Evolutionary conservation across 2,888 invertebrate species (phyloP).

Genomic region (Acronicta alni): DNA sequence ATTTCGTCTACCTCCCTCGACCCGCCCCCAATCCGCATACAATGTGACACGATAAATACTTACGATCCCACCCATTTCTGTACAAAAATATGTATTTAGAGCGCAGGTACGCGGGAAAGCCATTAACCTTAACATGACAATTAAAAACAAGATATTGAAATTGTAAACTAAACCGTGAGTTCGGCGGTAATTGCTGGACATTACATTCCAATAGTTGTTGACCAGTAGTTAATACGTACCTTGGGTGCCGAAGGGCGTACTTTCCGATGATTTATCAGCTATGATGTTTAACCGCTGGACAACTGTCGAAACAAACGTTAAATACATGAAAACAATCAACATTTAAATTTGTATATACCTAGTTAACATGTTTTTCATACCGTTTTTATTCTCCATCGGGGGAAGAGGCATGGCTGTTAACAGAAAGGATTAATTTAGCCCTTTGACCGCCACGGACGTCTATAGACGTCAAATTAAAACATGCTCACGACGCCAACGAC

Average conservation of each 20-base stretch:
- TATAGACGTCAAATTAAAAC: no score
- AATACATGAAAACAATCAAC: slow-evolving; percentile 31
- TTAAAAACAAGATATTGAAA: slow-evolving; percentile 51
- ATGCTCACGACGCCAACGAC: no score
- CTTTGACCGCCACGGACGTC: no score
- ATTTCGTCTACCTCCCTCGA: not conserved
- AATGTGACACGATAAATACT: not conserved
- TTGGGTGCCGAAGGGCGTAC: slow-evolving; percentile 84
- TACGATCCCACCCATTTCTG: not conserved
- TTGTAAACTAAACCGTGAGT: slow-evolving; percentile 35
- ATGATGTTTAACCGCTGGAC: slow-evolving; percentile 84
- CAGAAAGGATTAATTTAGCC: slow-evolving; percentile 31
- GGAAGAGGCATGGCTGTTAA: slow-evolving; percentile 81
- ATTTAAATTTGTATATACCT: no score
- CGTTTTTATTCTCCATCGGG: slow-evolving; percentile 81
- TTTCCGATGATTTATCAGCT: slow-evolving; percentile 82
- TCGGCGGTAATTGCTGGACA: slow-evolving; percentile 51
- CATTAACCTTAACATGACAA: slow-evolving; percentile 26
- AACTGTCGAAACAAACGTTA: slow-evolving; percentile 66
- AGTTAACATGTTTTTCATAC: slow-evolving; percentile 59
- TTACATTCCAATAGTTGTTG: slow-evolving; percentile 46
- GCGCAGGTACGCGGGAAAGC: slow-evolving; percentile 14
- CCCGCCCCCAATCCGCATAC: not conserved
- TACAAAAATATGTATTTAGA: slow-evolving; percentile 11
- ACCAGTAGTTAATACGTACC: slow-evolving; percentile 67